Conservation (phyloP, 2,888 invertebrate genomes). For the Drosophila kanekoi region DNA sequence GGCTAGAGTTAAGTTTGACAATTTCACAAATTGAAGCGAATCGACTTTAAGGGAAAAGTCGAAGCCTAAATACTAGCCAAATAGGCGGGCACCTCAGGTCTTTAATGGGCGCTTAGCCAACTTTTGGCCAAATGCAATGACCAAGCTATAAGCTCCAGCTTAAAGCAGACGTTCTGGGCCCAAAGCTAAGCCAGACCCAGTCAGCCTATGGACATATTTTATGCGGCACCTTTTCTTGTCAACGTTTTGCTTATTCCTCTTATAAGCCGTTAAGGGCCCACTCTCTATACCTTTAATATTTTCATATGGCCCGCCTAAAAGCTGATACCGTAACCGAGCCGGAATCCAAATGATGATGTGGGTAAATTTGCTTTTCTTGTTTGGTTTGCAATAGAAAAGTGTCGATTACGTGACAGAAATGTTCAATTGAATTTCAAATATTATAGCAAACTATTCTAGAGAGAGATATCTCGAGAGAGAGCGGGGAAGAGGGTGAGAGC, state of each 20-base stretch:
- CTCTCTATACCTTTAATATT: constrained; percentile 58
- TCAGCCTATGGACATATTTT: constrained; percentile 61
- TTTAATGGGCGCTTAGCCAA: constrained; percentile 6
- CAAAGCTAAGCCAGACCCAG: constrained; percentile 9
- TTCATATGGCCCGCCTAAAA: constrained; percentile 44
- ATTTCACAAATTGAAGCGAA: constrained; percentile 31
- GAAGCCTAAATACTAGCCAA: too few relatives aligned
- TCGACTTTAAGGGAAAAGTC: not conserved
- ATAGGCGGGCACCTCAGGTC: too few relatives aligned
- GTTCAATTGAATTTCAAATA: constrained; percentile 78
- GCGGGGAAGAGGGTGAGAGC: not conserved
- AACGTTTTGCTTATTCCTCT: constrained; percentile 59
- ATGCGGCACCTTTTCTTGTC: constrained; percentile 66
- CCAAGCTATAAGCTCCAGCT: not conserved
- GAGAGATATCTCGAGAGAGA: not conserved
- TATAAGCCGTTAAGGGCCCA: constrained; percentile 64
- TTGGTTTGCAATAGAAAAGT: constrained; percentile 69
- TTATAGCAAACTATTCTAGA: constrained; percentile 53
- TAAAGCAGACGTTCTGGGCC: not conserved
- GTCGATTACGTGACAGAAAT: constrained; percentile 81
- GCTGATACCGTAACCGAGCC: not conserved
- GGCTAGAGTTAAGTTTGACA: too few relatives aligned
- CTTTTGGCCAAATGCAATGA: not conserved
- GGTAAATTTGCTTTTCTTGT: constrained; percentile 65
- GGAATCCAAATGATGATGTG: constrained; percentile 54